phyloP scores from a whole-genome alignment of 2,888 invertebrate genomes.

The Sesia apiformis region DNA sequence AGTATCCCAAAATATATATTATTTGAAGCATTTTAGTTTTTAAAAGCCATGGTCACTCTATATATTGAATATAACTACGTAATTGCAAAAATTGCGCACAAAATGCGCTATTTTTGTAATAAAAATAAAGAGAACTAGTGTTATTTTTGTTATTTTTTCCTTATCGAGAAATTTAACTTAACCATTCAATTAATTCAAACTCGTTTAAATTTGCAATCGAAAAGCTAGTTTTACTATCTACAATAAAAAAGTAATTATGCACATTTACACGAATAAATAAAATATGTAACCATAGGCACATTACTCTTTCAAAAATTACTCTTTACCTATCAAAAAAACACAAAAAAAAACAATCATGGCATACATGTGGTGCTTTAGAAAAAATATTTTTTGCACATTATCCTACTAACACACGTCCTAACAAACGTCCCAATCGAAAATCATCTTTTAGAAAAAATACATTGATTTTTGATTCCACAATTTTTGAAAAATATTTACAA shows the following conservation, averaged over 20 bases:
- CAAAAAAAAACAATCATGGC: slow-evolving; percentile 11
- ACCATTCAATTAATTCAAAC: not conserved
- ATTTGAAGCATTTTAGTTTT: no score
- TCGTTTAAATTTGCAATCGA: not conserved
- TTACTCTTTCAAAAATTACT: not conserved
- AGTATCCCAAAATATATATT: no score
- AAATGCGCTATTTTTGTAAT: no score
- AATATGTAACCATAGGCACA: not conserved
- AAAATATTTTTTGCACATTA: slow-evolving; percentile 33
- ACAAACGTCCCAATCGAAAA: slow-evolving; percentile 28
- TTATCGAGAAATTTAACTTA: not conserved
- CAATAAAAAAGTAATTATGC: not conserved
- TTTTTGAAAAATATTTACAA: slow-evolving; percentile 28
- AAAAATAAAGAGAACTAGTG: no score
- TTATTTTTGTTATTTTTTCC: no score
- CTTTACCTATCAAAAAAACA: not conserved
- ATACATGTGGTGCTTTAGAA: slow-evolving; percentile 32
- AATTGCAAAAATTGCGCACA: no score
- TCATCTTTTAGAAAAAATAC: slow-evolving; percentile 35
- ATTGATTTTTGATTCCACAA: slow-evolving; percentile 18
- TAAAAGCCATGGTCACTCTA: no score
- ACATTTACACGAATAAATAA: not conserved
- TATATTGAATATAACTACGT: no score
- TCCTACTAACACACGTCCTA: slow-evolving; percentile 20
- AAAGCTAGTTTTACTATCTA: not conserved